These are phyloP conservation scores for Halcyon badia DNA, from an alignment of 2,797 vertebrate species.

Conservation along the genomic window DNA sequence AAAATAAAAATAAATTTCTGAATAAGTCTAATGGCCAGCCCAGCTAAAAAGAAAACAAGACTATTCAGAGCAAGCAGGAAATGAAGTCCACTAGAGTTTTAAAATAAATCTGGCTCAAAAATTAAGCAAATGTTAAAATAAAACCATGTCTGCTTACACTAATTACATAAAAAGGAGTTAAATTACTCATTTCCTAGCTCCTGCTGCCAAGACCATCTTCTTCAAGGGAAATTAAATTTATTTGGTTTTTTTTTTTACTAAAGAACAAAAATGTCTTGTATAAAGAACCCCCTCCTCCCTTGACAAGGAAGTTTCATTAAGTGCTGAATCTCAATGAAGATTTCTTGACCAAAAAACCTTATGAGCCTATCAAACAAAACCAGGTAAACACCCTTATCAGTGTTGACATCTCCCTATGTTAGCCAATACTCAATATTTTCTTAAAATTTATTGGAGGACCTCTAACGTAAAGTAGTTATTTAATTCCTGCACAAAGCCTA, in stretches of 20 bases:
- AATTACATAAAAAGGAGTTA: conserved; percentile 75
- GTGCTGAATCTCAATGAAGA: conserved; percentile 24
- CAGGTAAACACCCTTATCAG: not conserved
- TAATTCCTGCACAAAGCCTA: not conserved
- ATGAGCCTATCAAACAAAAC: not conserved
- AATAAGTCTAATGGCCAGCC: conserved; percentile 56
- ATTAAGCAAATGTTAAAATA: conserved; percentile 77
- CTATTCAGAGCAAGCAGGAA: conserved; percentile 61
- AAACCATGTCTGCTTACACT: conserved; percentile 72
- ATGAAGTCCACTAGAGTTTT: conserved; percentile 75
- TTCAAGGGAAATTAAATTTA: conserved; percentile 75
- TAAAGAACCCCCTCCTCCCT: not conserved
- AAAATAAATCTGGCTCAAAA: conserved; percentile 75
- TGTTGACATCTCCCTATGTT: not conserved
- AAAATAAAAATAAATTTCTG: conserved; percentile 41
- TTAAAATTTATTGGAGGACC: not conserved
- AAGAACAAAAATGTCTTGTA: conserved; percentile 51
- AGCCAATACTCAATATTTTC: not conserved
- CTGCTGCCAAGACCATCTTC: conserved; percentile 70
- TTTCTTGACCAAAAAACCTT: not conserved
- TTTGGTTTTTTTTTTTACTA: not conserved
- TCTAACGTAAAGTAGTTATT: not conserved
- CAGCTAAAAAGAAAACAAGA: conserved; percentile 61
- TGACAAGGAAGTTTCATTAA: conserved; percentile 46
- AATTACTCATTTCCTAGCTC: conserved; percentile 76